Percentiles rank a stretch among this genome's conserved stretches.
Evolutionary conservation across 1,140 invertebrate species (phyloP).

Genomic region (Drosophila asahinai): DNA sequence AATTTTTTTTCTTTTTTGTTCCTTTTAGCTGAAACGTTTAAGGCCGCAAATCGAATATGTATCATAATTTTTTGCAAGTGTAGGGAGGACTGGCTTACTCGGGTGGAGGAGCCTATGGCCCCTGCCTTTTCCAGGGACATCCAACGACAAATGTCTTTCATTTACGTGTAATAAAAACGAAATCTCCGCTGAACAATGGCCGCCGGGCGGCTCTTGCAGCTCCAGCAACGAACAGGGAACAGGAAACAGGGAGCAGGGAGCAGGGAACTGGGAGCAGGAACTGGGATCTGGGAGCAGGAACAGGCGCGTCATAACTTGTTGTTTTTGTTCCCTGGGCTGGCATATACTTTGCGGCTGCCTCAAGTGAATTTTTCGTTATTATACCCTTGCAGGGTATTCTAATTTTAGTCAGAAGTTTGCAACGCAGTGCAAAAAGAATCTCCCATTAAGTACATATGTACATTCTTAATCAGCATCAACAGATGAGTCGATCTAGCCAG

Average conservation of each 20-base stretch:
- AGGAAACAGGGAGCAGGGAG: background rate
- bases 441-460: no score
- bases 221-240: conserved; percentile 9
- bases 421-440: no score
- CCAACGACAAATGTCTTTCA: conserved; percentile 70
- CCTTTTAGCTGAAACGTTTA: no score
- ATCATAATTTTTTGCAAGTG: background rate
- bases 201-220: conserved; percentile 52
- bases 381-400: no score
- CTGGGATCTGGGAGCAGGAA: background rate
- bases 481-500: no score
- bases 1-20: no score
- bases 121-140: conserved; percentile 25
- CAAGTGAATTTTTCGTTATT: conserved; percentile 65
- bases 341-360: conserved; percentile 49
- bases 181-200: conserved; percentile 66
- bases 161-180: conserved; percentile 75
- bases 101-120: background rate
- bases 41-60: no score
- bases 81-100: background rate
- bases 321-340: background rate
- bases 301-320: conserved; percentile 55
- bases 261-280: background rate
- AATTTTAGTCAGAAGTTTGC: no score
- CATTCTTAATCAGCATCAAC: no score